phyloP scores from a whole-genome alignment of 2,113 vertebrate genomes.

The Gasterosteus nipponicus region DNA sequence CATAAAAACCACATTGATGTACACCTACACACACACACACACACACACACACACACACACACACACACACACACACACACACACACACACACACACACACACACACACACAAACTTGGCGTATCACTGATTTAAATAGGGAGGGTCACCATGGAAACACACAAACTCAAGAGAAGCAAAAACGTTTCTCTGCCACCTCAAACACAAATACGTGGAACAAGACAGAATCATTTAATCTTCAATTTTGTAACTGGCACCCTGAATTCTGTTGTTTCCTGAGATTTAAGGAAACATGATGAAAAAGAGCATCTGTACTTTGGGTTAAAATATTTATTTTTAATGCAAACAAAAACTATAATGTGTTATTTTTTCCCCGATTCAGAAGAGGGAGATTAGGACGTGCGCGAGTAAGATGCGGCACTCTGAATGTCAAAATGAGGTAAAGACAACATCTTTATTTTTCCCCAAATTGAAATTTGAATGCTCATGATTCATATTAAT shows the following conservation, averaged over 20 bases:
- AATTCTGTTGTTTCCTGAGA: constrained; percentile 21
- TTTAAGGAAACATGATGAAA: constrained; percentile 8
- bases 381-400: constrained; percentile 65
- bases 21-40: constrained; percentile 13
- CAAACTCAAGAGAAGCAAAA: constrained; percentile 62
- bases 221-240: constrained; percentile 41
- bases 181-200: constrained; percentile 29
- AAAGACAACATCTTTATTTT: constrained; percentile 28
- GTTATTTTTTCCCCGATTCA: constrained; percentile 68
- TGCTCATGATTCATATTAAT: constrained; percentile 22
- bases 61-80: constrained; percentile 26
- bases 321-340: too few relatives aligned
- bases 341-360: neutral
- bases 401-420: constrained; percentile 49
- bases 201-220: constrained; percentile 47
- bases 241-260: constrained; percentile 33
- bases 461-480: neutral
- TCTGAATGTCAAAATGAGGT: constrained; percentile 62
- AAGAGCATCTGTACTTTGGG: neutral
- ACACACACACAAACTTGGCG: constrained; percentile 35
- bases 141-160: constrained; percentile 71
- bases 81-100: too few relatives aligned
- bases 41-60: constrained; percentile 26
- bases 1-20: constrained; percentile 28
- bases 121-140: constrained; percentile 73